Conservation (phyloP, 2,113 vertebrate species). For the Notothenia coriiceps region DNA sequence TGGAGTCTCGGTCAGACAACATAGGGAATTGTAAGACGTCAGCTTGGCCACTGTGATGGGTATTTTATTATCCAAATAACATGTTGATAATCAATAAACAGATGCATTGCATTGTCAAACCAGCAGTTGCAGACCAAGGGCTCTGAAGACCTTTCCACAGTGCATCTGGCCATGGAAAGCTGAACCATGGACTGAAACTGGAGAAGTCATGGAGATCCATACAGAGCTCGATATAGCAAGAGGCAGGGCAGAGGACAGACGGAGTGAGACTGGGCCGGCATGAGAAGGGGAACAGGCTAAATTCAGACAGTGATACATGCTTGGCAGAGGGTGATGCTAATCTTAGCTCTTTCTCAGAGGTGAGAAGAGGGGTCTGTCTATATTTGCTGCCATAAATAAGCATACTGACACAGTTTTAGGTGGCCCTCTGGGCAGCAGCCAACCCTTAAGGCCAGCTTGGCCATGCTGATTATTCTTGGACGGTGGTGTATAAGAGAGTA, state of each 20-base stretch:
- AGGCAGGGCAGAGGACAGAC: constrained; percentile 69
- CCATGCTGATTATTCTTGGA: constrained; percentile 67
- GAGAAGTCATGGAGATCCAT: constrained; percentile 66
- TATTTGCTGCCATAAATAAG: constrained; percentile 84
- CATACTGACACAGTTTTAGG: constrained; percentile 79
- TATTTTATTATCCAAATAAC: background rate
- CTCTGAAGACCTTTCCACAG: constrained; percentile 1
- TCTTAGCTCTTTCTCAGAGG: constrained; percentile 80
- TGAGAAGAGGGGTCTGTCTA: constrained; percentile 79
- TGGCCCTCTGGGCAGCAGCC: constrained; percentile 65
- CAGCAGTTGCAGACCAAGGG: background rate
- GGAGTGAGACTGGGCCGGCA: constrained; percentile 62
- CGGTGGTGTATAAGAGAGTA: constrained; percentile 53
- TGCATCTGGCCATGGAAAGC: constrained; percentile 49
- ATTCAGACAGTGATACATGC: constrained; percentile 76
- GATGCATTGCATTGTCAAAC: background rate
- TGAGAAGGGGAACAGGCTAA: constrained; percentile 68
- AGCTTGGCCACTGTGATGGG: background rate
- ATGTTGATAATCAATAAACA: background rate
- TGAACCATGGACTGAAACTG: constrained; percentile 61
- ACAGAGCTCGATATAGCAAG: constrained; percentile 71
- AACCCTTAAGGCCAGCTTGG: constrained; percentile 48
- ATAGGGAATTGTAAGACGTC: background rate
- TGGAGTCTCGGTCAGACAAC: background rate
- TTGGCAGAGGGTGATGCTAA: constrained; percentile 79